Evolutionary conservation across 2,113 vertebrate genomes (phyloP), one percentile per base, ranked within the genome.

Genomic region (Paracanthobrama guichenoti): DNA sequence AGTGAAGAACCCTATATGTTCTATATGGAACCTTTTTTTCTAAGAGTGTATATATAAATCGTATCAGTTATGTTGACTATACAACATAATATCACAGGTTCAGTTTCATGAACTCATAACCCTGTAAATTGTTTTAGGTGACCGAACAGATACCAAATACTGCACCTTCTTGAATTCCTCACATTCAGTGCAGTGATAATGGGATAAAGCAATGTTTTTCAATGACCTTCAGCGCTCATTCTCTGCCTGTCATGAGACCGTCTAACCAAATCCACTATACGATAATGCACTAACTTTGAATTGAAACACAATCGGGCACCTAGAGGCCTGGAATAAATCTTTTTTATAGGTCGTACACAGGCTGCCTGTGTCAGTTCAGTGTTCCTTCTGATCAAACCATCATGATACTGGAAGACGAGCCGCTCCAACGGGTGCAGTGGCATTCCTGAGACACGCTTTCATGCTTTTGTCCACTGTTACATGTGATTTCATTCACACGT

Each of bases 361-460:
- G 44, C 6, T 8, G 10, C 13, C 2, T 26, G 11, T 39, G 13
- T 81, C 39, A 62, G 85, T 83, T 89, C 80, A n/a, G 39, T 46
- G 81, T 90, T 86, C 82, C 66, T 6, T 84, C 55, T 35, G 18
- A 39, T 0, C 0, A 20, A 26, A 35, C 57, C 62, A 80, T 82
- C 53, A 60, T 46, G 85, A 87, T 81, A 28, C 28, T 50, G 6
- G 46, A 59, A 78, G 86, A 16, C 18, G 11, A 50, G 50, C 85
- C 35, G 79, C 78, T 69, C 83, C 14, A 8, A 91, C 91, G 62
- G 88, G 90, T 87, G 60, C 31, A 79, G 79, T 83, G 83, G 59
- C 93, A 93, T 93, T 93, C 91, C 88, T 79, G 83, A 28, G 74
- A 69, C 44, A 84, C 77, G 22, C 12, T 42, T 60, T 79, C 20